A percentile compares a stretch with the other conserved stretches of the same genome.
Conservation (phyloP, 30 jellyfish, hydroid and myxozoan genomes). For the Chironex yamaguchii region DNA sequence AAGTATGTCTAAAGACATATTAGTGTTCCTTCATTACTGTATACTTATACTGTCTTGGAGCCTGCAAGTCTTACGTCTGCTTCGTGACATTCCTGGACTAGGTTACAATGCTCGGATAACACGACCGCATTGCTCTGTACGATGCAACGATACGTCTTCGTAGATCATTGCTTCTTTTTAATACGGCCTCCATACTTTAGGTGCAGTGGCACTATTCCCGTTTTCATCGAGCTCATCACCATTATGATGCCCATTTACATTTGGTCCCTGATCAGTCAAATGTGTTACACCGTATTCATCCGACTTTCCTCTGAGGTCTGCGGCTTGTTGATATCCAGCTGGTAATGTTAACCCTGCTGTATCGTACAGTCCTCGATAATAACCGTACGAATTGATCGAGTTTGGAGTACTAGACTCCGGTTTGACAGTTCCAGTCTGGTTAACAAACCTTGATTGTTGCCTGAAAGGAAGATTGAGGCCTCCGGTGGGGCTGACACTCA, state of each 20-base stretch:
- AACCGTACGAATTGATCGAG: slow-evolving; percentile 72
- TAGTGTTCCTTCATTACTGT: no score
- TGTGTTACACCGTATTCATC: slow-evolving; percentile 73
- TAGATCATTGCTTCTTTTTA: slow-evolving; percentile 5
- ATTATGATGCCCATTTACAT: slow-evolving; percentile 81
- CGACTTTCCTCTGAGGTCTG: slow-evolving; percentile 1
- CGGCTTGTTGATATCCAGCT: slow-evolving; percentile 46
- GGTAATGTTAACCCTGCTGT: slow-evolving; percentile 44
- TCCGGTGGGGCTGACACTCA: slow-evolving; percentile 88
- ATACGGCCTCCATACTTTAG: slow-evolving; percentile 99
- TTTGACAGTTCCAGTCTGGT: slow-evolving; percentile 55
- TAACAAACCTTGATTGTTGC: slow-evolving; percentile 77
- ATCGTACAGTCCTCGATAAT: slow-evolving; percentile 85
- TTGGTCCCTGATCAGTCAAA: slow-evolving; percentile 72
- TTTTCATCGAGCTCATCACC: slow-evolving; percentile 94
- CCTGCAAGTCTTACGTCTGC: no score
- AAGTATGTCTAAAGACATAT: no score
- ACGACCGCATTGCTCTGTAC: no score
- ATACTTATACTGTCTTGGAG: no score
- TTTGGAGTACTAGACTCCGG: slow-evolving; percentile 77
- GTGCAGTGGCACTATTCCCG: slow-evolving; percentile 87
- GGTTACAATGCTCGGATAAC: no score
- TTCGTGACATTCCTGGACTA: no score
- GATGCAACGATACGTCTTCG: no score
- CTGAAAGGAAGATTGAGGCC: slow-evolving; percentile 94